phyloP scores from a whole-genome alignment of 2,797 vertebrate species.

The Propithecus deckenii region DNA sequence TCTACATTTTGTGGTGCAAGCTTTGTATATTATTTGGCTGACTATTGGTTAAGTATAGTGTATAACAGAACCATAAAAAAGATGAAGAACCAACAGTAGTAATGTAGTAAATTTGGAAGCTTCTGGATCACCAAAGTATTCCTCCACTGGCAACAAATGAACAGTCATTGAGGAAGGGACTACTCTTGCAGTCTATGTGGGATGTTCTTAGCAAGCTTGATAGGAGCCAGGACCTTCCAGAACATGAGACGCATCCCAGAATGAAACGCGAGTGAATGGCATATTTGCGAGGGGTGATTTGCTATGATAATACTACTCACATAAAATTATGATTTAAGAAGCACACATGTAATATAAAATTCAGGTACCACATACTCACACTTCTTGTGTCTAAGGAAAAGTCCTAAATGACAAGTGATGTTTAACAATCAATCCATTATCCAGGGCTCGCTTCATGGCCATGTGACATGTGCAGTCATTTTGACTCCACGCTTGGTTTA shows the following conservation, averaged over 20 bases:
- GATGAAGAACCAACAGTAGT: background rate
- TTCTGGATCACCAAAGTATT: background rate
- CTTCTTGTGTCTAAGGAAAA: background rate
- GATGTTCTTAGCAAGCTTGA: background rate
- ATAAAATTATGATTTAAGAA: background rate
- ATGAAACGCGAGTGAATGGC: rapidly evolving
- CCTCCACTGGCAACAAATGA: background rate
- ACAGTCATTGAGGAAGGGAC: background rate
- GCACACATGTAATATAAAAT: rapidly evolving
- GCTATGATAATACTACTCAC: rapidly evolving
- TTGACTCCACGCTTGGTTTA: background rate
- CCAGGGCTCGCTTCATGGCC: background rate
- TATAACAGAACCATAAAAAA: background rate
- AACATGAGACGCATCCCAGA: rapidly evolving
- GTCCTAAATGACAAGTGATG: background rate
- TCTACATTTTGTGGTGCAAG: background rate
- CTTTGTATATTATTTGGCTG: background rate
- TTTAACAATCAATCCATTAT: background rate
- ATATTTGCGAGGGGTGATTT: background rate
- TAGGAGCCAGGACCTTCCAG: rapidly evolving
- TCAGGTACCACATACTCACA: too few relatives aligned
- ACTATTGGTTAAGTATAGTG: background rate
- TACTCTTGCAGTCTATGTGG: rapidly evolving
- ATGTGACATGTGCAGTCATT: background rate
- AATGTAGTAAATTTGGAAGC: background rate